Conservation (phyloP, 2,888 invertebrate genomes). For the Drosophila hawaiiensis region DNA sequence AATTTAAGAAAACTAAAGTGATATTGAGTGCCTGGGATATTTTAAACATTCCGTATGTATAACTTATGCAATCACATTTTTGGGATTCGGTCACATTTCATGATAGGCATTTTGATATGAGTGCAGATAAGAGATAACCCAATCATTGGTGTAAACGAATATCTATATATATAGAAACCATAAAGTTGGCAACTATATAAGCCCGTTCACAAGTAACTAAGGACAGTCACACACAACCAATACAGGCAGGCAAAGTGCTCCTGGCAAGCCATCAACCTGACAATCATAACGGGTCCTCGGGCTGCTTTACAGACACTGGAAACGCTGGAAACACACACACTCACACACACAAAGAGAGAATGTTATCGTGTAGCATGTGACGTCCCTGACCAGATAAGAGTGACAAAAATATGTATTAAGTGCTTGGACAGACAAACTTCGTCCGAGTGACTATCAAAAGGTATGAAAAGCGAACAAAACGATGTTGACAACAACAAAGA, state of each 20-base stretch:
- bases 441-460: constrained; percentile 49
- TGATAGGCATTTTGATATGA: not conserved
- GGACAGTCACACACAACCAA: constrained; percentile 4
- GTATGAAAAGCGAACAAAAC: constrained; percentile 66
- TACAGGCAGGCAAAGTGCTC: constrained; percentile 7
- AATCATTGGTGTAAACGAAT: constrained; percentile 13
- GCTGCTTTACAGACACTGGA: constrained; percentile 26
- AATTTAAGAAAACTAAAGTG: not conserved
- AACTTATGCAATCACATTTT: not conserved
- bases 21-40: no score
- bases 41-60: not conserved
- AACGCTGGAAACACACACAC: not conserved
- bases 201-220: constrained; percentile 57
- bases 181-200: constrained; percentile 48
- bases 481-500: constrained; percentile 43
- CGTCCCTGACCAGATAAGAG: constrained; percentile 73
- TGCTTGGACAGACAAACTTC: constrained; percentile 49
- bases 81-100: not conserved
- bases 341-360: constrained; percentile 56
- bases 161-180: constrained; percentile 11
- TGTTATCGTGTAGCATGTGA: constrained; percentile 69
- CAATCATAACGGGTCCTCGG: constrained; percentile 68
- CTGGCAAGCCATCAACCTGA: constrained; percentile 60
- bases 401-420: constrained; percentile 81
- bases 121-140: constrained; percentile 7